A percentile compares a stretch with the other conserved stretches of the same genome.
phyloP scores from a whole-genome alignment of 2,888 invertebrate genomes.

The Drosophila heteroneura region DNA sequence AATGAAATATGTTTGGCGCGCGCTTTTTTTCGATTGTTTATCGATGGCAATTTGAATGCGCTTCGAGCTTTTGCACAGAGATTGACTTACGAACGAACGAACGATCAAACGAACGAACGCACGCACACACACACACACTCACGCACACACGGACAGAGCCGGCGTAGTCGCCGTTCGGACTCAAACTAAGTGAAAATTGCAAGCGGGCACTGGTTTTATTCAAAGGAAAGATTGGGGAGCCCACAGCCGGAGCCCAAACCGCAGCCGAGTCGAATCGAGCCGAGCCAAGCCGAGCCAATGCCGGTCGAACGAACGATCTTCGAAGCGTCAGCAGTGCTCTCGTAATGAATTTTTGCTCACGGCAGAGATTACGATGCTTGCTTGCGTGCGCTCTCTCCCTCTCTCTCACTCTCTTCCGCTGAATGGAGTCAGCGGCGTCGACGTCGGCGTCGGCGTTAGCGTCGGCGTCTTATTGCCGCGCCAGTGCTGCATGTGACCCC shows the following conservation, averaged over 20 bases:
- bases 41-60: conserved; percentile 29
- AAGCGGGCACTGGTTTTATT: conserved; percentile 81
- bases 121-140: conserved; percentile 36
- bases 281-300: conserved; percentile 46
- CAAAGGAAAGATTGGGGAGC: conserved; percentile 75
- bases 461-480: conserved; percentile 57
- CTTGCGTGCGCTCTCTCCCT: conserved; percentile 21
- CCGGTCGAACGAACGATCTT: conserved; percentile 38
- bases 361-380: conserved; percentile 29
- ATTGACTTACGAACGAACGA: conserved; percentile 13
- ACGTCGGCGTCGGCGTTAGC: conserved; percentile 4
- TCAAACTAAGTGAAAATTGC: conserved; percentile 83
- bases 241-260: conserved; percentile 40
- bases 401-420: conserved; percentile 3
- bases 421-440: conserved; percentile 30
- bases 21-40: conserved; percentile 32
- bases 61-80: conserved; percentile 16
- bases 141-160: conserved; percentile 46
- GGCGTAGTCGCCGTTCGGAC: conserved; percentile 79
- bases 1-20: conserved; percentile 45
- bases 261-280: conserved; percentile 42
- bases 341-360: conserved; percentile 40
- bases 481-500: conserved; percentile 64
- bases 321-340: conserved; percentile 30
- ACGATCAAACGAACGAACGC: neutral